Conservation (phyloP, 2,797 vertebrate genomes). For the Myotis vivesi region DNA sequence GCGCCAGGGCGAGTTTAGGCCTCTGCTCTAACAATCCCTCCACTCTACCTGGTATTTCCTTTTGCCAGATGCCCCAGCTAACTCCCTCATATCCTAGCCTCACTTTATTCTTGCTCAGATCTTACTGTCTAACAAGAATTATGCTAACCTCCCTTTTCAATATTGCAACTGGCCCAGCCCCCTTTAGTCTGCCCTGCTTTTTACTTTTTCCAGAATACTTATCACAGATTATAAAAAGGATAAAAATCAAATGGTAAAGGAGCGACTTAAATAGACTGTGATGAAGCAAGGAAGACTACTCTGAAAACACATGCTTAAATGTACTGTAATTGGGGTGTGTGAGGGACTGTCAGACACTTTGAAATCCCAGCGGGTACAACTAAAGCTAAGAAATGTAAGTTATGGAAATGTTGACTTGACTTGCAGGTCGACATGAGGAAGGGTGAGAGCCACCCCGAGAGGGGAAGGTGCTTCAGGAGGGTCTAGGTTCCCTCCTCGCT, state of each 20-base stretch:
- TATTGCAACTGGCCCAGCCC: not conserved
- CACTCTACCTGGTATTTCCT: not conserved
- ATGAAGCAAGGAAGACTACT: not conserved
- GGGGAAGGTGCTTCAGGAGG: fast-evolving
- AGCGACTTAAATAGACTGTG: not conserved
- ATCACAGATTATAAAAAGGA: not conserved
- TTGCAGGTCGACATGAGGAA: not conserved
- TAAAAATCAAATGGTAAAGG: not conserved
- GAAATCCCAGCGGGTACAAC: not conserved
- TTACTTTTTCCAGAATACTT: not conserved
- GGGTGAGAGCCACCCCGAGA: not conserved
- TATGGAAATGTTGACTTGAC: too few species aligned
- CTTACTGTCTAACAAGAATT: not conserved
- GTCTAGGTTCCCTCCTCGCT: not conserved
- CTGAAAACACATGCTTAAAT: not conserved
- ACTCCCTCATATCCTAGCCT: not conserved
- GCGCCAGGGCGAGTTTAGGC: not conserved
- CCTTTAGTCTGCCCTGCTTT: not conserved
- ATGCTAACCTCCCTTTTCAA: not conserved
- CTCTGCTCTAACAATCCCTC: not conserved
- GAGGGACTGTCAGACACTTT: not conserved
- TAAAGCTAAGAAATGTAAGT: not conserved
- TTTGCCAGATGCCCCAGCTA: not conserved
- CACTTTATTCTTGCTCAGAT: not conserved
- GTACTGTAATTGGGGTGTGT: not conserved